phyloP scores from a whole-genome alignment of 2,888 invertebrate species.

The Harmothoe impar region DNA sequence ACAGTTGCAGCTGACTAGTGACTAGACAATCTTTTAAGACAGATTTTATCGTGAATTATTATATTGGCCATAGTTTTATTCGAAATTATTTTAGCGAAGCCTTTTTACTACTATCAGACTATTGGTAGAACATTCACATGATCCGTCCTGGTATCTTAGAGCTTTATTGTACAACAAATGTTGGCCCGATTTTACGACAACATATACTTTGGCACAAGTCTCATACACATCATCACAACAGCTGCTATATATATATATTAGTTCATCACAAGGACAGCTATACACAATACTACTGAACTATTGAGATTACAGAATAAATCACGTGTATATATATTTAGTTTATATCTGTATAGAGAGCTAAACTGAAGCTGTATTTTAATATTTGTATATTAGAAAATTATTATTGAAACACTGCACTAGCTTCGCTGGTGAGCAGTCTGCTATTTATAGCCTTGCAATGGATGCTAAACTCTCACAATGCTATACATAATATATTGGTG shows the following conservation, averaged over 20 bases:
- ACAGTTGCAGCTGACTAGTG: no score
- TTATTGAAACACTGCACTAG: background rate
- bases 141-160: no score
- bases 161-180: no score
- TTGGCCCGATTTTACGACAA: no score
- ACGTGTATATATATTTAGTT: background rate
- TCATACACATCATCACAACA: background rate
- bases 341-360: background rate
- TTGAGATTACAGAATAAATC: constrained; percentile 13
- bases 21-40: no score
- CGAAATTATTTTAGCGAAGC: no score
- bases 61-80: no score
- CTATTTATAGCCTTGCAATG: background rate
- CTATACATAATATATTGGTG: background rate
- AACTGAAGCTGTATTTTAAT: background rate
- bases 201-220: no score
- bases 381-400: background rate
- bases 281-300: constrained; percentile 26
- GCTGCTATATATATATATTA: constrained; percentile 19
- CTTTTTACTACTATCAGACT: no score
- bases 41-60: no score
- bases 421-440: background rate
- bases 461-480: background rate
- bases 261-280: background rate
- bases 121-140: no score